phyloP scores from a whole-genome alignment of 2,888 invertebrate species.

The Eudemis profundana region DNA sequence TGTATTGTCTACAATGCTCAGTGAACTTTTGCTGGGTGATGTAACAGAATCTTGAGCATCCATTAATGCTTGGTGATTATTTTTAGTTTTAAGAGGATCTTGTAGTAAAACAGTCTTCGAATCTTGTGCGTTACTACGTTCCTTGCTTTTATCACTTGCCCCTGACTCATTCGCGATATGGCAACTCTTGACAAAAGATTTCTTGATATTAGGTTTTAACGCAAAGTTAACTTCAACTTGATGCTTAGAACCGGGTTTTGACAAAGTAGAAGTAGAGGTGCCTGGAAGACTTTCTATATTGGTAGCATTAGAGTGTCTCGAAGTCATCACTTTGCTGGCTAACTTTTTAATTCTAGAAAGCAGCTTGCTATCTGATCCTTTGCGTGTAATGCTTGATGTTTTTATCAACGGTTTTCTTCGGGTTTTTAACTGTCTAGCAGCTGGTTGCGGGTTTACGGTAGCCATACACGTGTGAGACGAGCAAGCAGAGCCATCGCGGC shows the following conservation, averaged over 20 bases:
- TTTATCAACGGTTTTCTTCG: constrained; percentile 58
- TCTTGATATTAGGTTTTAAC: constrained; percentile 58
- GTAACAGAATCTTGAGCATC: neutral
- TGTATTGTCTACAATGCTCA: constrained; percentile 48
- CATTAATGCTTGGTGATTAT: neutral
- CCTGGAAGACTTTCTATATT: constrained; percentile 73
- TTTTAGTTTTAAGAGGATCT: constrained; percentile 44
- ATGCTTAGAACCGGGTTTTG: constrained; percentile 50
- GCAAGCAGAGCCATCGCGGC: constrained; percentile 65
- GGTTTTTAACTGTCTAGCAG: constrained; percentile 54
- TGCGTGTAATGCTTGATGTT: constrained; percentile 47
- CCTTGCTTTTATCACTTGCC: constrained; percentile 45
- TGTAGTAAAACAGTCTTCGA: constrained; percentile 55
- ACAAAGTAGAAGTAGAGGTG: constrained; percentile 59
- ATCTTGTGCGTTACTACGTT: constrained; percentile 16
- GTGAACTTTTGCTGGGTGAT: constrained; percentile 11
- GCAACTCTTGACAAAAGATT: constrained; percentile 51
- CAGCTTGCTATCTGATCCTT: constrained; percentile 57
- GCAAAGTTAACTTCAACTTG: constrained; percentile 51
- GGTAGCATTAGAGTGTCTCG: constrained; percentile 51
- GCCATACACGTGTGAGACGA: constrained; percentile 72
- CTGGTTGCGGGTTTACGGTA: constrained; percentile 60
- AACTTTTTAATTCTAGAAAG: constrained; percentile 58
- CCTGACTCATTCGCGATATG: constrained; percentile 48
- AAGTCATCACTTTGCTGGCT: constrained; percentile 55